Conservation (phyloP, 2,797 vertebrate species). For the Clarias platycephalus region DNA sequence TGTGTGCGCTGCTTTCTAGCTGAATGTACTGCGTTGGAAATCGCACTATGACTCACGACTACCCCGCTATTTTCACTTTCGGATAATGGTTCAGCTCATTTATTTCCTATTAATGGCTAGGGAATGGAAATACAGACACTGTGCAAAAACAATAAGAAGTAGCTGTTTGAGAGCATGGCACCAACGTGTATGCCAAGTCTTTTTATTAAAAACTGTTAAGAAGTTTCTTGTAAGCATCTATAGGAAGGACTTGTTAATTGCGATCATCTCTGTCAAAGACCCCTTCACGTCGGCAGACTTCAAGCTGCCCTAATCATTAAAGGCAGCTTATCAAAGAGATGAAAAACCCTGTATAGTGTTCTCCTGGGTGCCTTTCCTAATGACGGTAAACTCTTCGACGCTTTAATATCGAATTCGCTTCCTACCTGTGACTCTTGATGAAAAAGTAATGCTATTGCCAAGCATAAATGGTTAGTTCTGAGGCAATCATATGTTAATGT, state of each 20-base stretch:
- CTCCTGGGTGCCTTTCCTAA: background rate
- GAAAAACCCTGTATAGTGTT: conserved; percentile 30
- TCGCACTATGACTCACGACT: conserved; percentile 10
- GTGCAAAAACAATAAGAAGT: conserved; percentile 19
- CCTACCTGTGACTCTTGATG: conserved; percentile 10
- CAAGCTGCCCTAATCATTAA: conserved; percentile 23
- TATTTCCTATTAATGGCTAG: conserved; percentile 34
- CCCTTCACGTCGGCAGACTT: conserved; percentile 20
- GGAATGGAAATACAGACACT: conserved; percentile 20
- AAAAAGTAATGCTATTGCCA: conserved; percentile 1
- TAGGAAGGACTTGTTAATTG: conserved; percentile 24
- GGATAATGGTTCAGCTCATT: conserved; percentile 26
- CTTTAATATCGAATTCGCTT: conserved; percentile 18
- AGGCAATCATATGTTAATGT: conserved; percentile 51
- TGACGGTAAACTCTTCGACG: background rate
- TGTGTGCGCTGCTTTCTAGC: background rate
- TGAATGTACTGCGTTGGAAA: conserved; percentile 6
- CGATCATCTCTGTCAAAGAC: conserved; percentile 22
- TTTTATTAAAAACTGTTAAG: background rate
- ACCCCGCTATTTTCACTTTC: conserved; percentile 17
- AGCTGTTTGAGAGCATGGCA: conserved; percentile 25
- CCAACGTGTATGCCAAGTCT: conserved; percentile 26
- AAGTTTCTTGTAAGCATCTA: background rate
- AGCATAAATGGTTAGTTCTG: conserved; percentile 27
- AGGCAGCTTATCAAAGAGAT: conserved; percentile 34